Base-by-base conservation (phyloP, 2,113 vertebrate species). In the Neogale vison region DNA sequence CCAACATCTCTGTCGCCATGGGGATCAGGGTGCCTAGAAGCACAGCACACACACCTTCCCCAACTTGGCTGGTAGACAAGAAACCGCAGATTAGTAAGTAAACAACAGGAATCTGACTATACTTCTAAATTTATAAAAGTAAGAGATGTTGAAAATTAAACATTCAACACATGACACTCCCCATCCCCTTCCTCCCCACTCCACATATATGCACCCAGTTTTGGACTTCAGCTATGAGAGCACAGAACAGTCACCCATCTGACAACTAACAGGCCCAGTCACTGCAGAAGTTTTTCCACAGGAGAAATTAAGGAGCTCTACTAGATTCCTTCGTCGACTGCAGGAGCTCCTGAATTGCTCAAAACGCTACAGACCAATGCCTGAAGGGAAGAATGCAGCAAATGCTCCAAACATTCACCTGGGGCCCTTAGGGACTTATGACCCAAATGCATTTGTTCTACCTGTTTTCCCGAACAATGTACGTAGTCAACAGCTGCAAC, bases 1-100 rank as follows among this genome's bases (percentile, higher is more conserved):
- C 98, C 98, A 99, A 97, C 99, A 99, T 99, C 94, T 99, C 99
- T 2, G 99, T 99, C 69, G 99, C 99, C 99, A 99, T 99, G 29
- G 99, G 99, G 77, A 99, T 99, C 36, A 99, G 99, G 3, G 99
- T 99, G 94, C 99, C 99, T 96, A 99, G 99, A 7, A 99, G 99
- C 92, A 99, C 99, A 0, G 99, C 99, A 98, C 99, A 99, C 86
- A 99, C 99, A 0, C 99, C 99, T 99, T 99, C 99, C 42, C 99
- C 99, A 6, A 99, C 99, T 99, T 99, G 99, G 98, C 99, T 99
- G 71, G 77, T 23, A 83, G 57, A 93, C 61, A 96, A 94, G 79
- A 97, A 93, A 96, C 0, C 96, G 12, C 55, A 93, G 92, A 93
- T 8, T 69, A n/a, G 52, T 93, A 45, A 93, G 7, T 47, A 24